A percentile compares a stretch with the other conserved stretches of the same genome.
Conservation (phyloP, 2,888 invertebrate genomes). For the Trissoscelio sp. region DNA sequence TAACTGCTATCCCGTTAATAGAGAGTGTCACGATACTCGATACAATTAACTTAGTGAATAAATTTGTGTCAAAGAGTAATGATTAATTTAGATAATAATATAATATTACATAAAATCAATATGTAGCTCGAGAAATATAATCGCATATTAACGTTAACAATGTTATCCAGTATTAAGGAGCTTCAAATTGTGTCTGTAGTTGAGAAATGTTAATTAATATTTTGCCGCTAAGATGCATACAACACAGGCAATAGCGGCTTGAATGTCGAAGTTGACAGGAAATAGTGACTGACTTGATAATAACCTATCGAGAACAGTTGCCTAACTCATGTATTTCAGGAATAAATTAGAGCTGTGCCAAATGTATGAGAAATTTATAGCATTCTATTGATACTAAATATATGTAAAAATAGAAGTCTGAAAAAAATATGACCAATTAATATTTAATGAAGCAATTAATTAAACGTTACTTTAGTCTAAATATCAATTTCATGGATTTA, state of each 20-base stretch:
- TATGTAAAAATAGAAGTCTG: neutral
- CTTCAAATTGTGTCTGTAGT: constrained; percentile 15
- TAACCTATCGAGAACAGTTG: constrained; percentile 43
- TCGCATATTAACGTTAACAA: neutral
- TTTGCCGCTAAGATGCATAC: neutral
- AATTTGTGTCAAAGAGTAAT: too few species aligned
- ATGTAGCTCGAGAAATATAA: neutral
- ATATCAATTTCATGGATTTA: too few species aligned
- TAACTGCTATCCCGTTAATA: too few species aligned
- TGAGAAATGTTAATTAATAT: constrained; percentile 28
- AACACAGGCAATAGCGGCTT: constrained; percentile 8
- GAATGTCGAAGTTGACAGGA: constrained; percentile 38
- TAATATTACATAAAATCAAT: neutral
- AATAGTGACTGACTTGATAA: constrained; percentile 43
- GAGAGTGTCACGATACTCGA: too few species aligned
- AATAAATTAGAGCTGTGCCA: constrained; percentile 13
- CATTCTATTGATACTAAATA: neutral
- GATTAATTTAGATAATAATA: too few species aligned
- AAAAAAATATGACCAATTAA: neutral
- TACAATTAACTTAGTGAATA: too few species aligned
- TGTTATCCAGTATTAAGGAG: neutral
- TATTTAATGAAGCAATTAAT: neutral
- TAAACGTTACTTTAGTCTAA: neutral
- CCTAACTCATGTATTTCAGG: constrained; percentile 13
- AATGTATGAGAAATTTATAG: constrained; percentile 4